A percentile compares a stretch with the other conserved stretches of the same genome.
Evolutionary conservation across 2,888 invertebrate species (phyloP).

Genomic region (Orgyia antiqua): DNA sequence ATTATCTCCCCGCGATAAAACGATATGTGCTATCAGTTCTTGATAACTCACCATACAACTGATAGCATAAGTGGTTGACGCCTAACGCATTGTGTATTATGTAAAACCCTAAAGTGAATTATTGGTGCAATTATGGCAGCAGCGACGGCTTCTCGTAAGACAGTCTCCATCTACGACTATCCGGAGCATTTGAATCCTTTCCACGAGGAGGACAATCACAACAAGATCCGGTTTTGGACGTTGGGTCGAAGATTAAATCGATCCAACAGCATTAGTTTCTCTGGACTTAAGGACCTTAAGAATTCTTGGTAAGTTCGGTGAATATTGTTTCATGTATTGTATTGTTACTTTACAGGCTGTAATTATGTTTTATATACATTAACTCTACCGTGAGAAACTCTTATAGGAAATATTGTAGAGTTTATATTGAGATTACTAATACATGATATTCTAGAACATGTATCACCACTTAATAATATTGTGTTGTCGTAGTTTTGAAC

Average conservation of each 20-base stretch:
- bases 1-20: conserved; percentile 69
- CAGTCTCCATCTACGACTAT: conserved; percentile 82
- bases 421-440: too few relatives aligned
- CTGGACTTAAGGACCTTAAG: conserved; percentile 73
- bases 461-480: neutral
- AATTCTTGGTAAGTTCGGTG: conserved; percentile 78
- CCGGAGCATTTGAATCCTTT: conserved; percentile 88
- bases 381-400: neutral
- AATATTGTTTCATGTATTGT: neutral
- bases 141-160: conserved; percentile 65
- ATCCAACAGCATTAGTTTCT: conserved; percentile 80
- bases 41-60: conserved; percentile 66
- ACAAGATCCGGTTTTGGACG: conserved; percentile 80
- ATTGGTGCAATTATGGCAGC: conserved; percentile 52
- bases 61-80: conserved; percentile 69
- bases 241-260: conserved; percentile 72
- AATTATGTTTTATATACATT: neutral
- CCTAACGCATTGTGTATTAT: conserved; percentile 57
- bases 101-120: conserved; percentile 54
- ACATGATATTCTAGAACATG: neutral
- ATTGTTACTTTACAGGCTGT: neutral
- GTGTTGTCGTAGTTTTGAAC: neutral
- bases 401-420: neutral
- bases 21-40: conserved; percentile 59
- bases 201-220: conserved; percentile 82